Base-by-base conservation (phyloP, 1,140 invertebrate species). In the Calephelis virginiensis region DNA sequence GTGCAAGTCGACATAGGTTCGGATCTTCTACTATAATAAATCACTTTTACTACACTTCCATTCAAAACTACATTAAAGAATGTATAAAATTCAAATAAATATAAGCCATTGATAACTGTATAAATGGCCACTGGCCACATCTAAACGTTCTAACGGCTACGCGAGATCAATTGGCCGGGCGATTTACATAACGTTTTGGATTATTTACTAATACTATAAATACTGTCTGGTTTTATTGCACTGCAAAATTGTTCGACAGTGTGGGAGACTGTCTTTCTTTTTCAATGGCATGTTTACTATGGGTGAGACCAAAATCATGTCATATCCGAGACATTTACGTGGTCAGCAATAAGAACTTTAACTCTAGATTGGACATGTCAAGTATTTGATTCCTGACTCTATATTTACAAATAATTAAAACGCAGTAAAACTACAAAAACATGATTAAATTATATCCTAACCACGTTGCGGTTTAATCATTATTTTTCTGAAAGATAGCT, bases 181-280 rank as follows among this genome's bases (percentile, higher is more conserved):
- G 59, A 67, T 72, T 74, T 72, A 63, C 70, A 72, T 71, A 66
- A 71, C 49, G 61, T 61, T 69, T 64, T 63, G 64, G 60, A 56
- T 70, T 69, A 72, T 69, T 56, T 74, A 64, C 28, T 53, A 28
- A 47, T 66, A 63, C 60, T 63, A 68, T 64, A 60, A 67, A 53
- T 66, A 59, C 49, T 69, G 61, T 67, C 45, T 69, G 71, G 59
- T 64, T 64, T 49, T 64, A 47, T 66, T 48, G 60, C 56, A 48
- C 68, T 72, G 70, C 64, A 49, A 72, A 72, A 72, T 66, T 66
- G 60, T 68, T 62, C 60, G 61, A 48, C 64, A 60, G 45, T 67
- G 69, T 67, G 65, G 43, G 69, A 71, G 61, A 67, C 69, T 49
- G 50, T 64, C 43, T 49, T 61, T 38, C 61, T 53, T 17, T 17